Conservation (phyloP, 92 coral and sea anemone species). For the Parazoanthus darwini region DNA sequence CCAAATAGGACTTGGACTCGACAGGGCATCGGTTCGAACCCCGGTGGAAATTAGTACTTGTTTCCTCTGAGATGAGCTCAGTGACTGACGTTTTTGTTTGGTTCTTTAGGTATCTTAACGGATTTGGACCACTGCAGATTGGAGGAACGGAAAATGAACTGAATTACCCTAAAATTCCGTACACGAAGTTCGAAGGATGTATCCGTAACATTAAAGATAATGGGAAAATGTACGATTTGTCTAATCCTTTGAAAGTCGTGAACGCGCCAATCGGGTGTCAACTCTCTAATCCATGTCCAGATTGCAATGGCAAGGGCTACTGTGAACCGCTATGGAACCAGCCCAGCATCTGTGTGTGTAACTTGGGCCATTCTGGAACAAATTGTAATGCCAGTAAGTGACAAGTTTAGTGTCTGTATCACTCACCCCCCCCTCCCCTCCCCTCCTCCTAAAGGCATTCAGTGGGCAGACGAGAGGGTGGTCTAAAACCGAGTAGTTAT, state of each 20-base stretch:
- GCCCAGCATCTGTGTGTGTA: conserved; percentile 82
- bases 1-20: no score
- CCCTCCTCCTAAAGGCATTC: no score
- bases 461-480: no score
- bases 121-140: conserved; percentile 97
- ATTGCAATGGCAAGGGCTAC: conserved; percentile 78
- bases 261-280: conserved; percentile 77
- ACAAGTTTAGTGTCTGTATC: neutral
- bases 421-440: no score
- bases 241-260: conserved; percentile 67
- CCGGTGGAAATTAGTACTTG: no score
- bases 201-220: conserved; percentile 78
- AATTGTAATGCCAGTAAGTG: conserved; percentile 83
- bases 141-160: conserved; percentile 82
- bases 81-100: neutral
- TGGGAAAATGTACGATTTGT: conserved; percentile 86
- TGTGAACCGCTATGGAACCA: conserved; percentile 78
- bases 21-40: no score
- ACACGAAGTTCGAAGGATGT: conserved; percentile 76
- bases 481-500: no score
- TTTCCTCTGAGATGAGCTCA: neutral
- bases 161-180: conserved; percentile 57
- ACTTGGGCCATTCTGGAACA: conserved; percentile 76
- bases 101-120: conserved; percentile 78
- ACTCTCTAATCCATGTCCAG: conserved; percentile 64